Percentiles rank a stretch among this genome's conserved stretches.
These are phyloP conservation scores for Chironomus tepperi DNA, from an alignment of 1,140 invertebrate genomes.

Conservation along the genomic window DNA sequence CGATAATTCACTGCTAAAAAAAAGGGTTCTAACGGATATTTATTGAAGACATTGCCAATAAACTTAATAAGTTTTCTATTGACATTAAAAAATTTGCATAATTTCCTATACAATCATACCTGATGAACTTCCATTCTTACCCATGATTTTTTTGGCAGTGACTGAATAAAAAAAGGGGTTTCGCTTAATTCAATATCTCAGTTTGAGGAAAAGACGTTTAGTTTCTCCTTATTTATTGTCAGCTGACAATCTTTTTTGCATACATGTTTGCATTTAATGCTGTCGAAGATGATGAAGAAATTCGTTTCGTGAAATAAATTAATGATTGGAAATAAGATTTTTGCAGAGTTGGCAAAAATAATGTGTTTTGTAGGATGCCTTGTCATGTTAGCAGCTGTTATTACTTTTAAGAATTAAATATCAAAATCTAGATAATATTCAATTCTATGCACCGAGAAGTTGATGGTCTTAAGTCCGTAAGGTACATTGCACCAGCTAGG, in stretches of 20 bases:
- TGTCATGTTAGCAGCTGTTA: too few species aligned
- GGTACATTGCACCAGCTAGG: too few species aligned
- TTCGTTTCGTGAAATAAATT: too few species aligned
- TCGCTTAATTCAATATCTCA: not conserved
- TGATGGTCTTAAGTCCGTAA: too few species aligned
- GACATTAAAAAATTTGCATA: slow-evolving; percentile 14
- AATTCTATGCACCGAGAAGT: too few species aligned
- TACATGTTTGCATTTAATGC: not conserved
- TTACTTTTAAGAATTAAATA: too few species aligned
- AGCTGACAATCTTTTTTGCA: not conserved
- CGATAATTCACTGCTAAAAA: not conserved
- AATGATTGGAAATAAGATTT: too few species aligned
- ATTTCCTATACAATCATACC: not conserved
- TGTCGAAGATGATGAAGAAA: too few species aligned
- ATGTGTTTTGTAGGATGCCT: too few species aligned
- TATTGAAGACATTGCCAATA: slow-evolving; percentile 13
- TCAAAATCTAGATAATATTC: too few species aligned
- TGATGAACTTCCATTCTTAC: not conserved
- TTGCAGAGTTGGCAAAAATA: too few species aligned
- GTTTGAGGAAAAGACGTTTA: too few species aligned
- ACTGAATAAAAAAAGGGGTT: not conserved
- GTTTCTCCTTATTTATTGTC: not conserved
- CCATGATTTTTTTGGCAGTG: not conserved
- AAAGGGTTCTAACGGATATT: slow-evolving; percentile 12
- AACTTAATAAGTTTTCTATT: not conserved